These are phyloP conservation scores for Irena cyanogastra DNA, from an alignment of 2,113 vertebrate species.

Conservation along the genomic window DNA sequence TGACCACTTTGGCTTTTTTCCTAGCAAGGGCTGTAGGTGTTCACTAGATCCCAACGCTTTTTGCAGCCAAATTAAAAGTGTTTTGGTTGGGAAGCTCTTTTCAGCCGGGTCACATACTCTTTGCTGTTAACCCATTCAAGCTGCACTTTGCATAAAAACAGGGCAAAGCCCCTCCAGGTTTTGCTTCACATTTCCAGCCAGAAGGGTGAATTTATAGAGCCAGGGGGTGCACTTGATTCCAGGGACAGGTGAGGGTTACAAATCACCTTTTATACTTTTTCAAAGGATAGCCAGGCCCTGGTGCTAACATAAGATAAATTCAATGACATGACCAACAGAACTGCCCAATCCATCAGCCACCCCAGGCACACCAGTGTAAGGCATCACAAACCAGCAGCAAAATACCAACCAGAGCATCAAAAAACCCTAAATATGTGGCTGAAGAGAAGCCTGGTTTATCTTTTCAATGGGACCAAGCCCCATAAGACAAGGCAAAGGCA, in stretches of 20 bases:
- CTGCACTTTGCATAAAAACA: background rate
- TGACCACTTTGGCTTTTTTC: background rate
- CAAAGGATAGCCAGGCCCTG: background rate
- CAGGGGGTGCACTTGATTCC: background rate
- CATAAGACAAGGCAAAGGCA: background rate
- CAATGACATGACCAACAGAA: background rate
- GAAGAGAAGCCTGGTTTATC: background rate
- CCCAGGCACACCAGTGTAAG: accelerated
- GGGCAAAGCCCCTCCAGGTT: background rate
- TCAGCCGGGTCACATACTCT: background rate
- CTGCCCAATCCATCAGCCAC: background rate
- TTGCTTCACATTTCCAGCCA: background rate
- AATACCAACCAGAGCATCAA: background rate
- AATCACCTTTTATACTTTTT: background rate
- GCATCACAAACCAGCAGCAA: background rate
- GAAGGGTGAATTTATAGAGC: background rate
- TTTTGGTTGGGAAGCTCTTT: background rate
- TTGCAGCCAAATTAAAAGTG: background rate
- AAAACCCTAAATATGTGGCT: background rate
- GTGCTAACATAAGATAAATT: background rate
- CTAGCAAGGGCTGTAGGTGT: background rate
- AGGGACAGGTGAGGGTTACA: background rate
- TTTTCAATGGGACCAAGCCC: background rate
- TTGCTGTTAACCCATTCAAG: background rate
- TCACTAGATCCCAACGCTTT: background rate